Base-by-base conservation (phyloP, 2,113 vertebrate genomes). In the Anolis sagrei region DNA sequence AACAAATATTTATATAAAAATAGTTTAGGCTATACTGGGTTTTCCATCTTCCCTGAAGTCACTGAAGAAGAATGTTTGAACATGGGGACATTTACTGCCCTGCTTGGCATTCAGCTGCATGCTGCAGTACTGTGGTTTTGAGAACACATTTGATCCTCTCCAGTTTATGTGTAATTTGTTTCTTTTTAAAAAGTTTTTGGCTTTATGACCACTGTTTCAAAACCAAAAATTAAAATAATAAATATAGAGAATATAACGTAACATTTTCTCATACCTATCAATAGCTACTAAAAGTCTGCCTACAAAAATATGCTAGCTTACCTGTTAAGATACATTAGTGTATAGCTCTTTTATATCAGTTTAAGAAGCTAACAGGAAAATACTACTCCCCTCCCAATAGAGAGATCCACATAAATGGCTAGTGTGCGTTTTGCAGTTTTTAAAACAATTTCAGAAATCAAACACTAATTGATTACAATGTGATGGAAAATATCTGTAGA, bases 41-140 rank as follows among this genome's bases (percentile, higher is more conserved):
- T 61, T 58, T 68, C 8, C 36, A 36, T 36, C 66, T 54, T 19
- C 23, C 84, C 78, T 82, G 27, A 13, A 23, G 44, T 9, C 39
- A 81, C 77, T 75, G 80, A 84, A 88, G 64, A 76, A 49, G 62
- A 13, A 2, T 88, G 51, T 78, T 82, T 86, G 80, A 68, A 86
- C 25, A 81, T 84, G 58, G 54, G 44, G 18, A 49, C 62, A 32
- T 51, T 66, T 62, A 75, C 70, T 81, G n/a, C 48, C 70, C 64
- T 36, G 25, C 34, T 74, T 54, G 61, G 79, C 19, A 21, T 84
- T 82, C 18, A 89, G 29, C 27, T 25, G 49, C 34, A 39, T 84
- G 64, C 44, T 78, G 5, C 72, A 48, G 10, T 32, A 18, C 44
- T 80, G 62, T 66, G 49, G 74, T 84, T 2, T 8, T 18, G 0